Base-by-base conservation (phyloP, 1,140 invertebrate species). In the Drosophila orena region DNA sequence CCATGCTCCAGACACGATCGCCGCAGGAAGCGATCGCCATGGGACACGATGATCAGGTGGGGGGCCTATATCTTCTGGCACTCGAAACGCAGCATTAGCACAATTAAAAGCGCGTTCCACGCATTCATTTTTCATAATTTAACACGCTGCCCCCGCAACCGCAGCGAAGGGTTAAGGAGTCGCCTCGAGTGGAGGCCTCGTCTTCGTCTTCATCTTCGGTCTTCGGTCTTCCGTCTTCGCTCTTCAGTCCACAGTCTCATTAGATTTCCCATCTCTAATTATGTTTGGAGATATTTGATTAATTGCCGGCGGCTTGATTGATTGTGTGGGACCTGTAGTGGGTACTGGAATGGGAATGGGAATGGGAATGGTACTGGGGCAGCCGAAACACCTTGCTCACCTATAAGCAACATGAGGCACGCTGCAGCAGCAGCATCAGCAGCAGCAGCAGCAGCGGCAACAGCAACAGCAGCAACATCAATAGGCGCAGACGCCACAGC, bases 91-190 rank as follows among this genome's bases (percentile, higher is more conserved):
- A 81, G 78, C 84, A 89, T 89, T 89, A 89, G 85, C 84, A 89
- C 84, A 89, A 89, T 89, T 89, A 89, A 89, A 89, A 84, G 84
- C 80, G 85, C 72, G 84, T 89, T 84, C 85, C 88, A 79, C 76
- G 84, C 79, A 69, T 84, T 90, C 84, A 89, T 89, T 89, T 89
- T 89, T 89, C 85, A 89, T 89, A 84, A 89, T 89, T 89, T 89
- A 89, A 90, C 84, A 89, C 84, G 85, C 84, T 89, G 84, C 84
- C 84, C 84, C 84, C 84, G 84, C 84, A 89, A 81, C 42, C 24
- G 34, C 34, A 35, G 47, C 56, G 53, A 46, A 27, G 62, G 80
- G 74, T 58, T 73, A 55, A 77, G 77, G 77, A 79, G 81, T 86
- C 40, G 42, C 56, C 54, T 27, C 53, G 24, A 49, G 20, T 54